phyloP scores from a whole-genome alignment of 2,888 invertebrate species.

The Acronicta leporina region DNA sequence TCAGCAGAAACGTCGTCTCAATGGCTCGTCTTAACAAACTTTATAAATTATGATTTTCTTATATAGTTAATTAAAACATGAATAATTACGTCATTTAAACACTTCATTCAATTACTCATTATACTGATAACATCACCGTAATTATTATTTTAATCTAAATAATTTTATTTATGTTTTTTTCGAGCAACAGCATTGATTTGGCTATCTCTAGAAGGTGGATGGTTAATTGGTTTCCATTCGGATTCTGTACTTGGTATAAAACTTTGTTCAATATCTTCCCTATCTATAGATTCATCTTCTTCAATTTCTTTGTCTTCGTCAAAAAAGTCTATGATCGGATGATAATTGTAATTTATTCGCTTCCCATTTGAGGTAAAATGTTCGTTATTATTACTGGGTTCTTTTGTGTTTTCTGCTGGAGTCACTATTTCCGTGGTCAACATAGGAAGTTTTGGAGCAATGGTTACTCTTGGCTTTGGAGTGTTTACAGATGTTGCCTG shows the following conservation, averaged over 20 bases:
- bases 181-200: constrained; percentile 57
- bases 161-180: constrained; percentile 55
- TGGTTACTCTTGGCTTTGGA: constrained; percentile 69
- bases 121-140: constrained; percentile 31
- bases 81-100: constrained; percentile 35
- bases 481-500: constrained; percentile 62
- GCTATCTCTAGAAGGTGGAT: constrained; percentile 69
- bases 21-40: constrained; percentile 36
- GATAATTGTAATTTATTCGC: constrained; percentile 94
- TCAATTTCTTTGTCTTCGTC: constrained; percentile 79
- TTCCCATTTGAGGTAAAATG: constrained; percentile 74
- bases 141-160: constrained; percentile 11
- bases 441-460: constrained; percentile 78
- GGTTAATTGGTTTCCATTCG: constrained; percentile 86
- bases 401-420: constrained; percentile 60
- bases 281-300: constrained; percentile 76
- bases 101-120: constrained; percentile 28
- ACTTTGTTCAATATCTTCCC: constrained; percentile 75
- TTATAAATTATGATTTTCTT: constrained; percentile 25
- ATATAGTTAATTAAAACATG: constrained; percentile 28
- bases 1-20: constrained; percentile 47
- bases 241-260: constrained; percentile 74
- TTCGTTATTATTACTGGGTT: constrained; percentile 61
- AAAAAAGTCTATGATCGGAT: constrained; percentile 95
- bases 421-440: constrained; percentile 68